Evolutionary conservation across 1,140 invertebrate genomes (phyloP).

Genomic region (Mamestra configurata): DNA sequence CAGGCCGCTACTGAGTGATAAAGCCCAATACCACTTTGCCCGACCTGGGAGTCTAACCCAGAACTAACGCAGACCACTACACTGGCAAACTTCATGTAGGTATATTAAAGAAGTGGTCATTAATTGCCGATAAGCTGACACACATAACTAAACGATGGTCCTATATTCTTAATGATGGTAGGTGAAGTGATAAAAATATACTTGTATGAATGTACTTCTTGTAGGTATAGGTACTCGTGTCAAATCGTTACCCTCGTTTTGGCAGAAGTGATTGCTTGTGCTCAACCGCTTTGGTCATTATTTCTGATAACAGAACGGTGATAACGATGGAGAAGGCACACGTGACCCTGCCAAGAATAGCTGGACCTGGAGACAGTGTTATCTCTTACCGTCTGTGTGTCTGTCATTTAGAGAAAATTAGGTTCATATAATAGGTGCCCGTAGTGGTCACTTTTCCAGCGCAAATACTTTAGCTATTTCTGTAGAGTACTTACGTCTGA

Average conservation of each 20-base stretch:
- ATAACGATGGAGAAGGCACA: neutral
- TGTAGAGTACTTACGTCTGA: no score
- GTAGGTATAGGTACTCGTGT: neutral
- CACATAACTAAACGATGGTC: neutral
- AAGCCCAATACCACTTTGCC: no score
- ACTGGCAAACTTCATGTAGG: no score
- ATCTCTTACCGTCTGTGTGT: neutral
- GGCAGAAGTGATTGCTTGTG: neutral
- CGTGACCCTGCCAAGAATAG: neutral
- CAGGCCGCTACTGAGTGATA: no score
- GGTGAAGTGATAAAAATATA: neutral
- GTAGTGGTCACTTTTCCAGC: no score
- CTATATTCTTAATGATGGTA: slow-evolving; percentile 2
- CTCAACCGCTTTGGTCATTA: neutral
- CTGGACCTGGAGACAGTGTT: neutral
- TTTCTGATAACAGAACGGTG: neutral
- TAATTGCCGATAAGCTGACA: neutral
- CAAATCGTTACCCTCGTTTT: slow-evolving; percentile 8
- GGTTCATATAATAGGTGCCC: no score
- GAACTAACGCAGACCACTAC: no score
- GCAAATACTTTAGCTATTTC: no score
- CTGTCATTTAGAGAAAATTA: no score
- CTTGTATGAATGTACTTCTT: neutral
- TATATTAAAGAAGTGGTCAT: neutral
- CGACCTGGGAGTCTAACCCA: no score